phyloP scores from a whole-genome alignment of 2,888 invertebrate species.

The Tubulanus polymorphus region DNA sequence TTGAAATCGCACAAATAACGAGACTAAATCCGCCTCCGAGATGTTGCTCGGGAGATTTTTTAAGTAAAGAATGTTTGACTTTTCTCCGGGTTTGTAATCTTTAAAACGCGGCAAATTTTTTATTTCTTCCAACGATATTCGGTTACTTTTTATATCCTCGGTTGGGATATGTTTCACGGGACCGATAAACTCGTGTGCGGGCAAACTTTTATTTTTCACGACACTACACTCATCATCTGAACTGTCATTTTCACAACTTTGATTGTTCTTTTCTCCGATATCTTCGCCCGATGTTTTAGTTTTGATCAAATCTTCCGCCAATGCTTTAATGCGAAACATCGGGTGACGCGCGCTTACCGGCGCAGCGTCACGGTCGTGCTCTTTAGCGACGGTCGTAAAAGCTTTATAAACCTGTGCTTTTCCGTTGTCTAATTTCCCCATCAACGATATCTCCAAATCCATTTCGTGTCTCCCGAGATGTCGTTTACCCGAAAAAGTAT shows the following conservation, averaged over 20 bases:
- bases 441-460: neutral
- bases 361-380: neutral
- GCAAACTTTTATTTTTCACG: too few species aligned
- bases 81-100: slow-evolving; percentile 32
- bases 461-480: neutral
- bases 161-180: slow-evolving; percentile 26
- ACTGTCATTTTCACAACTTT: neutral
- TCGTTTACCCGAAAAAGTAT: slow-evolving; percentile 27
- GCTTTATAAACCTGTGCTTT: neutral
- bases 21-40: slow-evolving; percentile 35
- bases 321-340: neutral
- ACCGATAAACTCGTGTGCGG: neutral
- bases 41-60: slow-evolving; percentile 40
- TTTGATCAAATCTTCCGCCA: too few species aligned
- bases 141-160: slow-evolving; percentile 28
- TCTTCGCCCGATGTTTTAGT: neutral
- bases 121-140: slow-evolving; percentile 33
- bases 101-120: slow-evolving; percentile 33
- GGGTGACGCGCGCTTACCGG: neutral
- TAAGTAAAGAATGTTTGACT: slow-evolving; percentile 27
- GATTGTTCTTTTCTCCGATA: neutral
- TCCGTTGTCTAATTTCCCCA: neutral
- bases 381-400: neutral
- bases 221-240: neutral
- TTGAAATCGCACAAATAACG: slow-evolving; percentile 38